Evolutionary conservation across 2,888 invertebrate species (phyloP).

Genomic region (Megalurothrips usitatus): DNA sequence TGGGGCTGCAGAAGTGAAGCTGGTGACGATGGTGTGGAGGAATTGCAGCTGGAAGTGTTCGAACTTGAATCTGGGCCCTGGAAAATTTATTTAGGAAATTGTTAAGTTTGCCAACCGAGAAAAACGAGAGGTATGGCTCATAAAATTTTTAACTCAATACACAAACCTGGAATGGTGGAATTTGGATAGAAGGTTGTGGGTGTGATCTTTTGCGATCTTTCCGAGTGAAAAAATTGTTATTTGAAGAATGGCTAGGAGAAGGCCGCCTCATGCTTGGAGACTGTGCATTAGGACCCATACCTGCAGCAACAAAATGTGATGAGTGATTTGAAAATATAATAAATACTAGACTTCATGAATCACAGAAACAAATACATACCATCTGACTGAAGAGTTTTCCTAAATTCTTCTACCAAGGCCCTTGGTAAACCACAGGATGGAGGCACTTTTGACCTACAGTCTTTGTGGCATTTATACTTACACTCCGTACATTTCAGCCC

Average conservation of each 20-base stretch:
- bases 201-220: constrained; percentile 54
- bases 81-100: background rate
- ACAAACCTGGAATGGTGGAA: constrained; percentile 55
- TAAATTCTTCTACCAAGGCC: constrained; percentile 77
- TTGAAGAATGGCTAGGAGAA: constrained; percentile 40
- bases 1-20: constrained; percentile 57
- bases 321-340: background rate
- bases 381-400: constrained; percentile 65
- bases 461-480: constrained; percentile 84
- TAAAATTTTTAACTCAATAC: constrained; percentile 33
- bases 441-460: constrained; percentile 86
- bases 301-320: background rate
- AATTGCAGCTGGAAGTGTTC: constrained; percentile 92
- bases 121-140: constrained; percentile 30
- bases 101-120: no score
- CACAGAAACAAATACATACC: constrained; percentile 43
- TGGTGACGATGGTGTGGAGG: constrained; percentile 93
- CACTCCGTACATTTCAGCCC: constrained; percentile 90
- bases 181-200: constrained; percentile 54
- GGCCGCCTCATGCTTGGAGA: constrained; percentile 52
- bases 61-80: constrained; percentile 78
- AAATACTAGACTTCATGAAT: background rate
- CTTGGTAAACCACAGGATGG: constrained; percentile 89
- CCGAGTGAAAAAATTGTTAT: constrained; percentile 42
- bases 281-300: constrained; percentile 37